phyloP scores from a whole-genome alignment of 2,113 vertebrate species.

The Cynocephalus volans region DNA sequence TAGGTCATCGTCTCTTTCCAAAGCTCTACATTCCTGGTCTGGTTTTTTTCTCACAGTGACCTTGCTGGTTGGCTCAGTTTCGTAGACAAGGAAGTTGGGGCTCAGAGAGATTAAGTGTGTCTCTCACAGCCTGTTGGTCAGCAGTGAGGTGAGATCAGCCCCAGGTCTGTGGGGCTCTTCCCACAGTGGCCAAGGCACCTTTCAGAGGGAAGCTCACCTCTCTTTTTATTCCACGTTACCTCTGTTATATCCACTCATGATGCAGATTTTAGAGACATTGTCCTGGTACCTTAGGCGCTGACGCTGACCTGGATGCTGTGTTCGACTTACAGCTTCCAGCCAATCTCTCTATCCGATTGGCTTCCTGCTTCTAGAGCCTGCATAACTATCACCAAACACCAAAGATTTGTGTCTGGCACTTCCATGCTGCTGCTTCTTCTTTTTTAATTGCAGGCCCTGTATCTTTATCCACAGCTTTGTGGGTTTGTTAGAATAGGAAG shows the following conservation, averaged over 20 bases:
- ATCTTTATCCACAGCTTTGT: slow-evolving; percentile 76
- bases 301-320: not conserved
- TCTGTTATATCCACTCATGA: fast-evolving
- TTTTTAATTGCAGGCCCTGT: not conserved
- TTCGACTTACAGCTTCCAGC: not conserved
- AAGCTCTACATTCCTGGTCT: fast-evolving
- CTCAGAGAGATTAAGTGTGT: not conserved
- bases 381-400: not conserved
- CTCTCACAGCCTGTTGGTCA: not conserved
- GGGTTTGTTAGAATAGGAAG: slow-evolving; percentile 82
- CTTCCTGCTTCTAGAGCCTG: not conserved
- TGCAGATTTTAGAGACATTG: not conserved
- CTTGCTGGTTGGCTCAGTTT: not conserved
- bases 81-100: not conserved
- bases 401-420: not conserved
- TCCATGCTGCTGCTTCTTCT: not conserved
- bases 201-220: fast-evolving
- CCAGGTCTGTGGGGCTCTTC: not conserved
- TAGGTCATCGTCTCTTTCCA: not conserved
- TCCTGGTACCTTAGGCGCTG: not conserved
- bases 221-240: not conserved
- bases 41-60: not conserved
- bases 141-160: not conserved
- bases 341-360: fast-evolving
- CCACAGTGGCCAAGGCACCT: not conserved